A percentile compares a stretch with the other conserved stretches of the same genome.
Evolutionary conservation across 64 coral and sea anemone genomes (phyloP).

Genomic region (Astreopora myriophthalma): DNA sequence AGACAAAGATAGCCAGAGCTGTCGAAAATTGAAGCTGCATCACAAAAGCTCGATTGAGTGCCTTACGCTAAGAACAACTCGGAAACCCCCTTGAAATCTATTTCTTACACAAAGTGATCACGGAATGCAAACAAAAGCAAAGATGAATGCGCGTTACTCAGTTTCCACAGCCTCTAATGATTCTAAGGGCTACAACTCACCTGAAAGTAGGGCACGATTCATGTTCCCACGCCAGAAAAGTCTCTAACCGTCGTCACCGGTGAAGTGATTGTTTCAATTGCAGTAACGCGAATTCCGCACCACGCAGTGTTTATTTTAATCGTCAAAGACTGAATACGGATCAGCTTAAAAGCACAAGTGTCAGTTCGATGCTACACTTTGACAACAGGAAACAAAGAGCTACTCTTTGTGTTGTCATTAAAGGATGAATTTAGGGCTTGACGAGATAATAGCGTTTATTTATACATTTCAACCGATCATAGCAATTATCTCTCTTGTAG

Average conservation of each 20-base stretch:
- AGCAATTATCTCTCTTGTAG: background rate
- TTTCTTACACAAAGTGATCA: background rate
- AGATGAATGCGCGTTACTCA: background rate
- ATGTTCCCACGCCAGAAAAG: background rate
- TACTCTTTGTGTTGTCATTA: background rate
- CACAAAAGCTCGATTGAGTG: too few relatives aligned
- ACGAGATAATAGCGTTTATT: slow-evolving; percentile 6
- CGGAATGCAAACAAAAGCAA: slow-evolving; percentile 9
- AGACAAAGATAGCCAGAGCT: too few relatives aligned
- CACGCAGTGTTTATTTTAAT: background rate
- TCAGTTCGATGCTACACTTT: background rate
- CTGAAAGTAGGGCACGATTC: background rate
- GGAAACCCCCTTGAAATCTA: too few relatives aligned
- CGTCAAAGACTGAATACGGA: slow-evolving; percentile 3
- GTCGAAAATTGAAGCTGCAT: too few relatives aligned
- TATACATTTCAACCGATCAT: background rate
- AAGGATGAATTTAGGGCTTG: background rate
- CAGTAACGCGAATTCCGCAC: background rate
- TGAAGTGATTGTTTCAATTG: background rate
- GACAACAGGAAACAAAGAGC: slow-evolving; percentile 5
- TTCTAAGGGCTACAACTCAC: background rate
- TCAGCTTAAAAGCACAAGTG: background rate
- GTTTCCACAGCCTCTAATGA: background rate
- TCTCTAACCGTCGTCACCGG: background rate
- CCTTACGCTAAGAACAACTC: too few relatives aligned